Percentiles rank a stretch among this genome's conserved stretches.
These are phyloP conservation scores for Eupithecia inturbata DNA, from an alignment of 2,888 invertebrate genomes.

Conservation along the genomic window DNA sequence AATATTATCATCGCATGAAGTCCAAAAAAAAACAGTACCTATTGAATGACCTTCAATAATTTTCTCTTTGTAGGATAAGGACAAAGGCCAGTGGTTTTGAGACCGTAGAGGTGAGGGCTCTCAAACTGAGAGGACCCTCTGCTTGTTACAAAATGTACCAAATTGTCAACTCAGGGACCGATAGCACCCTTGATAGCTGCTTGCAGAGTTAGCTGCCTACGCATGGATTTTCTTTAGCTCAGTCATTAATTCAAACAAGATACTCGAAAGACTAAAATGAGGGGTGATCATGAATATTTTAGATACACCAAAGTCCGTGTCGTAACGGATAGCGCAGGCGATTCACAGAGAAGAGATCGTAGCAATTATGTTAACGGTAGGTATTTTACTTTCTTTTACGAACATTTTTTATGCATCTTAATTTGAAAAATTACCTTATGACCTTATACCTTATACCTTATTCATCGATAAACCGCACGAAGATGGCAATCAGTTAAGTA, in stretches of 20 bases:
- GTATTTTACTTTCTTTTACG: not conserved
- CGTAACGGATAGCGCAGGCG: not conserved
- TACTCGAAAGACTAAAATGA: conserved; percentile 11
- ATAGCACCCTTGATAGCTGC: conserved; percentile 64
- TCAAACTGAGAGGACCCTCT: conserved; percentile 56
- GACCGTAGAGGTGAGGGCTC: conserved; percentile 56
- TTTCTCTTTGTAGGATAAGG: conserved; percentile 63
- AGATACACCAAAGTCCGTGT: not conserved
- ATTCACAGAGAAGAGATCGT: not conserved
- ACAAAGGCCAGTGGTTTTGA: conserved; percentile 66
- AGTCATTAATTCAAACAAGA: conserved; percentile 34
- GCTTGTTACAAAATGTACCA: conserved; percentile 72
- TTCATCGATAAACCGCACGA: no score
- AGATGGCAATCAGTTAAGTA: no score
- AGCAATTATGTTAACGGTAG: not conserved
- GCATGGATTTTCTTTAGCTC: conserved; percentile 35
- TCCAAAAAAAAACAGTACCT: conserved; percentile 33
- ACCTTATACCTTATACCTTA: no score
- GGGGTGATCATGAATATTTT: not conserved
- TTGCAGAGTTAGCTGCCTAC: conserved; percentile 46
- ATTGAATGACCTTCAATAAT: conserved; percentile 62
- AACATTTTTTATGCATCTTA: not conserved
- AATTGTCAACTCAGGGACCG: conserved; percentile 71
- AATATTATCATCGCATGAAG: conserved; percentile 38
- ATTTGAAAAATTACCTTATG: not conserved